A percentile compares a stretch with the other conserved stretches of the same genome.
phyloP scores from a whole-genome alignment of 2,113 vertebrate species.

The Mohoua ochrocephala region DNA sequence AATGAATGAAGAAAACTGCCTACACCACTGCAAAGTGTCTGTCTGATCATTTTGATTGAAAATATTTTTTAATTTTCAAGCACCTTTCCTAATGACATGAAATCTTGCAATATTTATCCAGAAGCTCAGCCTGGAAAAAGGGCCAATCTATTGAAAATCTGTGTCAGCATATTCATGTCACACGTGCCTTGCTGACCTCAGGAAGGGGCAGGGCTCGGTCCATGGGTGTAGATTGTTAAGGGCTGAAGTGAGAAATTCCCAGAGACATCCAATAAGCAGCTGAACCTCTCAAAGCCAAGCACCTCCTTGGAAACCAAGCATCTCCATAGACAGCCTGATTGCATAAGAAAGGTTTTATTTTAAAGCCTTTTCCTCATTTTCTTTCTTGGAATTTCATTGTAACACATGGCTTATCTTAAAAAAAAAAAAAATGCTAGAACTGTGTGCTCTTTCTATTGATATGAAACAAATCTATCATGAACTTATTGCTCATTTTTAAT shows the following conservation, averaged over 20 bases:
- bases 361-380: not conserved
- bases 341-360: not conserved
- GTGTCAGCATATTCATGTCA: not conserved
- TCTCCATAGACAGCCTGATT: not conserved
- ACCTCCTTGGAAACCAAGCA: not conserved
- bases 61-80: not conserved
- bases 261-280: not conserved
- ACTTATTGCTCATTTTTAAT: conserved; percentile 25
- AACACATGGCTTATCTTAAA: not conserved
- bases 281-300: not conserved
- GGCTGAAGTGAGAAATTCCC: not conserved
- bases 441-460: not conserved
- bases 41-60: not conserved
- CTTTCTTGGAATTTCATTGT: not conserved
- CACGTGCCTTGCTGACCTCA: not conserved
- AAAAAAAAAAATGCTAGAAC: not conserved
- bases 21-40: not conserved
- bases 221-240: not conserved
- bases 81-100: not conserved
- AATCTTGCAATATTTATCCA: not conserved
- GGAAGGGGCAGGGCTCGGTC: not conserved
- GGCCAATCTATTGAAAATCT: not conserved
- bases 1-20: not conserved
- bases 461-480: not conserved
- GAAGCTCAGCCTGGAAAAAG: not conserved